Conservation (phyloP, 1,140 invertebrate species). For the Drosophila miranda region DNA sequence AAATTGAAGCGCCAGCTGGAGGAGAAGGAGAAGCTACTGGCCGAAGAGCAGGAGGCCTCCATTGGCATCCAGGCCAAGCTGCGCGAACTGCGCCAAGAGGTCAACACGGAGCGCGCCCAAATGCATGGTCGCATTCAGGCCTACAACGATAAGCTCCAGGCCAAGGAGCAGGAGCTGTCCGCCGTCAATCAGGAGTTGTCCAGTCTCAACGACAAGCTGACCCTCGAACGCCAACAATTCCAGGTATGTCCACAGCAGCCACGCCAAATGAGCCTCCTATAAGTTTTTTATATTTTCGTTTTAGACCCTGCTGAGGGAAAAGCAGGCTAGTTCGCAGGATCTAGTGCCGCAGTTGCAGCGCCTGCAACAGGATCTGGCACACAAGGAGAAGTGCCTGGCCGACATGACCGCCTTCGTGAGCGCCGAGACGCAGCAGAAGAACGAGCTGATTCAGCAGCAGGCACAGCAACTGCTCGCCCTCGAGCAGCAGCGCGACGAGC, state of each 20-base stretch:
- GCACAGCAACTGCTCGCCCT: conserved; percentile 55
- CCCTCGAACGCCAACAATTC: conserved; percentile 77
- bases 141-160: conserved; percentile 69
- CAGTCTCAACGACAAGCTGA: conserved; percentile 69
- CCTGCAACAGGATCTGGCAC: conserved; percentile 69
- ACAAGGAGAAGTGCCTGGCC: conserved; percentile 73
- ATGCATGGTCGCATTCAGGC: conserved; percentile 83
- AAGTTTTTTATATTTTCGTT: not conserved
- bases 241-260: conserved; percentile 33
- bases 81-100: conserved; percentile 89
- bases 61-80: conserved; percentile 88
- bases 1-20: conserved; percentile 93
- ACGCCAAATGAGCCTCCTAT: too few species aligned
- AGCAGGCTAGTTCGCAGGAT: conserved; percentile 75
- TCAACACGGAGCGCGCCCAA: conserved; percentile 86
- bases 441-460: conserved; percentile 66
- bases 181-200: conserved; percentile 70
- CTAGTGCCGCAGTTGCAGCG: conserved; percentile 67
- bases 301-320: conserved; percentile 57
- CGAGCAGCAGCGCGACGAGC: conserved; percentile 75
- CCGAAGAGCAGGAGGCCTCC: conserved; percentile 88
- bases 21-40: conserved; percentile 89
- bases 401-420: conserved; percentile 71
- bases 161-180: conserved; percentile 68
- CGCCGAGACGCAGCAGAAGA: conserved; percentile 70